Base-by-base conservation (phyloP, 2,113 vertebrate genomes). In the Ageneiosus marmoratus region DNA sequence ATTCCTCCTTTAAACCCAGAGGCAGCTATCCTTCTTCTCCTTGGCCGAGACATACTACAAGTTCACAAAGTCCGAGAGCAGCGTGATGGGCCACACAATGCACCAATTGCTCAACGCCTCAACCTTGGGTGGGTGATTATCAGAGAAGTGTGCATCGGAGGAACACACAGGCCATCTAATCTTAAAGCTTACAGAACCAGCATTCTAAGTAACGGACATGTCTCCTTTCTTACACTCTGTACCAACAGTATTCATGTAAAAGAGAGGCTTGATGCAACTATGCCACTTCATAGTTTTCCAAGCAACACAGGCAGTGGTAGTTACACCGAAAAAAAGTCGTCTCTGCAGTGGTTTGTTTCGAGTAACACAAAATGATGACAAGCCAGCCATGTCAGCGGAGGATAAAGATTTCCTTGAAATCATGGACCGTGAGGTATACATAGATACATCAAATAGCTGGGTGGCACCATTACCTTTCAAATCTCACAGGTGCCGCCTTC, bases 31-130 rank as follows among this genome's bases (percentile, higher is more conserved):
- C 62, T 86, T 1, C 44, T 86, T 5, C 77, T 80, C 7, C n/a
- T 80, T 1, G 77, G 85, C 22, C 29, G 76, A 56, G 81, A 80
- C 41, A 82, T 86, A 13, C 37, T 76, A 0, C 24, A 53, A 7
- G 16, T 83, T 2, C 85, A 83, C 58, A 83, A 86, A 29, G 67
- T 79, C 5, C 22, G 76, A 34, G 81, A 86, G 53, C 81, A 74
- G 27, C 24, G 27, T 1, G 83, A 83, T n/a, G 67, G 85, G 2
- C 73, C 69, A 0, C 76, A 34, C 16, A 22, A 58, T 8, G 13
- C 50, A 12, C 84, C 60, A 6, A 77, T 16, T 27, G 62, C 79
- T 20, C 51, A 85, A n/a, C 0, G 24, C 29, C 46, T 80, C 2
- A 46, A 75, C 27, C 27, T 81, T 0, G 78, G 63, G 1, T 83